Conservation (phyloP, 2,797 vertebrate genomes). For the Hemibagrus guttatus region DNA sequence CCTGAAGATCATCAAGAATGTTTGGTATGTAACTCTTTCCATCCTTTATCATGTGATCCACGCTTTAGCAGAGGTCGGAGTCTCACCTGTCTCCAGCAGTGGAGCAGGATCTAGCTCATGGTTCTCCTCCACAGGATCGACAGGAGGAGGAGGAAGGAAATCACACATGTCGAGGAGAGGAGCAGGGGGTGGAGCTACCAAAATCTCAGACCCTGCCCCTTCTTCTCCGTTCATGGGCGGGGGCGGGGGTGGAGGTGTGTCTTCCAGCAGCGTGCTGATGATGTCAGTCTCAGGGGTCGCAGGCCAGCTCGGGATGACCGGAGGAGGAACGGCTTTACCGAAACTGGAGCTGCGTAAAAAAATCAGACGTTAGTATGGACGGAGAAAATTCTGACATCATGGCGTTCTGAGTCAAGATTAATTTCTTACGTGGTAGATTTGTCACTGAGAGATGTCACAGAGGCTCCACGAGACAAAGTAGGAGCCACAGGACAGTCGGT, state of each 20-base stretch:
- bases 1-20: not conserved
- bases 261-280: conserved; percentile 55
- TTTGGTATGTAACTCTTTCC: not conserved
- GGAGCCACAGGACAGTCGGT: conserved; percentile 59
- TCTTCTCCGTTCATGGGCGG: conserved; percentile 8
- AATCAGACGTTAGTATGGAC: not conserved
- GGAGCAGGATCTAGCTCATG: conserved; percentile 48
- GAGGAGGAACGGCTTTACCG: conserved; percentile 69
- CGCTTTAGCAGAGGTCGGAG: not conserved
- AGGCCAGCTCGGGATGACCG: conserved; percentile 63
- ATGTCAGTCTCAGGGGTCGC: conserved; percentile 62
- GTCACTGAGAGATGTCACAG: conserved; percentile 57
- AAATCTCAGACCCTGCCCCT: not conserved
- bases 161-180: conserved; percentile 49
- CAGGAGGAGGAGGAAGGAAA: conserved; percentile 48
- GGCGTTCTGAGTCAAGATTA: not conserved
- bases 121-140: conserved; percentile 20
- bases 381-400: not conserved
- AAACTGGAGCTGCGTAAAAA: conserved; percentile 69
- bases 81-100: conserved; percentile 53
- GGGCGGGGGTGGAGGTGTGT: conserved; percentile 49
- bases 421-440: conserved; percentile 54
- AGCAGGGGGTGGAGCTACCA: conserved; percentile 11
- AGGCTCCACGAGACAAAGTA: conserved; percentile 50
- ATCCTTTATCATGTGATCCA: not conserved